Conservation (phyloP, 2,888 invertebrate species). For the Leucoptera coffeella region DNA sequence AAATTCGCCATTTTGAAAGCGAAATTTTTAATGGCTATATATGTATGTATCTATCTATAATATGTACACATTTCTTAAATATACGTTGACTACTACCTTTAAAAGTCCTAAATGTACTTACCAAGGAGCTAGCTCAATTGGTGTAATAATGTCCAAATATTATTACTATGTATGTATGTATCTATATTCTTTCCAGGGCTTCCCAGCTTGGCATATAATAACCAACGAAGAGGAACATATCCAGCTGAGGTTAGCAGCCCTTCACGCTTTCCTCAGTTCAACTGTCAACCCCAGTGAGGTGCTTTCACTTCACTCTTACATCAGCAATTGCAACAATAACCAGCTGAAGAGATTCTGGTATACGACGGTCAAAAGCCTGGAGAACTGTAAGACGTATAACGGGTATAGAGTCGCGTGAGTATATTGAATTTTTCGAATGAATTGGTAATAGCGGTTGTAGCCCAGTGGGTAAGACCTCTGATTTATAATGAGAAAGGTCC, state of each 20-base stretch:
- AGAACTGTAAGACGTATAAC: conserved; percentile 56
- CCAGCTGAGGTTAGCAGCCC: conserved; percentile 60
- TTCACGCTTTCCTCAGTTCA: conserved; percentile 58
- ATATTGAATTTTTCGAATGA: conserved; percentile 1
- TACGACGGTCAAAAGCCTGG: conserved; percentile 62
- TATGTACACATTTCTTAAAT: too few species aligned
- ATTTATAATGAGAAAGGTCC: too few species aligned
- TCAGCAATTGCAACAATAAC: conserved; percentile 53
- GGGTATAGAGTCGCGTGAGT: conserved; percentile 64
- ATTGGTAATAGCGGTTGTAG: not conserved
- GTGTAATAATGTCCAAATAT: too few species aligned
- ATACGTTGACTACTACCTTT: too few species aligned
- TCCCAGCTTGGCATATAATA: conserved; percentile 59
- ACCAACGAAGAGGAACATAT: conserved; percentile 60
- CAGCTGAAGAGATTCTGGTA: conserved; percentile 68
- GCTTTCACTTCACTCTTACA: conserved; percentile 62
- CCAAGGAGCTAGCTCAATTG: too few species aligned
- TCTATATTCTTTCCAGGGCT: conserved; percentile 37
- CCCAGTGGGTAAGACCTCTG: not conserved
- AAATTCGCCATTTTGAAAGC: too few species aligned
- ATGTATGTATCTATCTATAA: too few species aligned
- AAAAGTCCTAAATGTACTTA: too few species aligned
- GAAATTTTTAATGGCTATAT: too few species aligned
- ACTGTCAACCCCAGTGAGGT: conserved; percentile 60
- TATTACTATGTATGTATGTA: too few species aligned